These are phyloP conservation scores for Eudemis profundana DNA, from an alignment of 2,888 invertebrate genomes.

Conservation along the genomic window DNA sequence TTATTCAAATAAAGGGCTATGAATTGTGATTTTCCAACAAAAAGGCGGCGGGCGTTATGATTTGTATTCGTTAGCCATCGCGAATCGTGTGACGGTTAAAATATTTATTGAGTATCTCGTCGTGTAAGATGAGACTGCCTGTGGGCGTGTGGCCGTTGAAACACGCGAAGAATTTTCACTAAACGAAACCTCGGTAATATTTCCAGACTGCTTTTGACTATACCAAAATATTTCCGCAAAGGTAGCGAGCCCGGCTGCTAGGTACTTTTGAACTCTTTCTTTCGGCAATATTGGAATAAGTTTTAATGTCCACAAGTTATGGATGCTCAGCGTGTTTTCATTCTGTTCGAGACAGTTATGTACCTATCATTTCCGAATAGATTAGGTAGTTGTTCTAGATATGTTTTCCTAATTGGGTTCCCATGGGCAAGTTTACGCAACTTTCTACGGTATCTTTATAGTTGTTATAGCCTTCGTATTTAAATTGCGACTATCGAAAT, in stretches of 20 bases:
- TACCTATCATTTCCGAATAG: constrained; percentile 14
- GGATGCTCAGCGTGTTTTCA: constrained; percentile 7
- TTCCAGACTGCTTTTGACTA: constrained; percentile 55
- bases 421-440: constrained; percentile 5
- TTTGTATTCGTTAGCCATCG: constrained; percentile 44
- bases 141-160: constrained; percentile 57
- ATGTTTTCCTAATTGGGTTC: constrained; percentile 24
- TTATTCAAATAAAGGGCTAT: constrained; percentile 45
- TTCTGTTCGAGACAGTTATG: constrained; percentile 20
- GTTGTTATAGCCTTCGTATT: background rate
- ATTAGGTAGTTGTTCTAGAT: constrained; percentile 20
- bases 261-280: constrained; percentile 21
- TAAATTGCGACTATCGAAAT: background rate
- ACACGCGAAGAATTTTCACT: constrained; percentile 70
- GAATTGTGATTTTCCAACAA: constrained; percentile 41
- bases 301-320: constrained; percentile 4
- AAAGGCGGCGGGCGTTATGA: constrained; percentile 39
- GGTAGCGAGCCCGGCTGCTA: background rate
- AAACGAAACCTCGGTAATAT: constrained; percentile 61
- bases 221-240: constrained; percentile 44
- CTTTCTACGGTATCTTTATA: background rate
- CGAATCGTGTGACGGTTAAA: constrained; percentile 43
- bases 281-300: constrained; percentile 24
- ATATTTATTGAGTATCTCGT: constrained; percentile 66
- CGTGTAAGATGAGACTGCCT: constrained; percentile 63